These are phyloP conservation scores for Hypotaenidia philippensis DNA, from an alignment of 2,797 vertebrate species.

Conservation along the genomic window DNA sequence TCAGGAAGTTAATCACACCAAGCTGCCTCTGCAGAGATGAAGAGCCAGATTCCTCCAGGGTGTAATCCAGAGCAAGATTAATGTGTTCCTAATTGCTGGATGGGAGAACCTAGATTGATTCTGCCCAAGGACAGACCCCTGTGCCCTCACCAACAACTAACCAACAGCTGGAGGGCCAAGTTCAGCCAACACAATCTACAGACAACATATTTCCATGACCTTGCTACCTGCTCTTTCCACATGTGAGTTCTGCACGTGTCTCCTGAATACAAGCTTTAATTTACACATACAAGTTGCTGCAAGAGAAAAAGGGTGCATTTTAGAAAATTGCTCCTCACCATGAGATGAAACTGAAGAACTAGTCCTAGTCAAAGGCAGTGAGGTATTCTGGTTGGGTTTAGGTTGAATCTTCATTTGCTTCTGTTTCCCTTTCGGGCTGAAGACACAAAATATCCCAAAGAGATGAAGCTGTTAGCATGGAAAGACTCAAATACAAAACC, in stretches of 20 bases:
- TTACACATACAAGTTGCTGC: neutral
- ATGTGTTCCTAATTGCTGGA: neutral
- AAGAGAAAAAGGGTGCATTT: neutral
- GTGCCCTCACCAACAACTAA: neutral
- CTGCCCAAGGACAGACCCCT: neutral
- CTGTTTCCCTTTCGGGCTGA: slow-evolving; percentile 92
- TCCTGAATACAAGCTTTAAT: neutral
- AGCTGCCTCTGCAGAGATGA: neutral
- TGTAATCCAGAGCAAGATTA: neutral
- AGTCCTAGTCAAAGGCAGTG: slow-evolving; percentile 84
- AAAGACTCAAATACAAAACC: neutral
- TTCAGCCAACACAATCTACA: neutral
- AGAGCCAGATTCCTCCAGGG: neutral
- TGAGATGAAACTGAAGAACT: slow-evolving; percentile 86
- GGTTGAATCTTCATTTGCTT: slow-evolving; percentile 88
- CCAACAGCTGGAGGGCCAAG: neutral
- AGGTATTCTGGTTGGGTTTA: slow-evolving; percentile 86
- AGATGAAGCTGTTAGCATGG: neutral
- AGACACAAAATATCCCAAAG: slow-evolving; percentile 47
- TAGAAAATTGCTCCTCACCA: slow-evolving; percentile 79
- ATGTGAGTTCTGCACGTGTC: neutral
- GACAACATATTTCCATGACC: neutral
- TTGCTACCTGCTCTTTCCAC: neutral
- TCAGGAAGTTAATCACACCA: neutral
- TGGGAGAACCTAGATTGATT: neutral